Base-by-base conservation (phyloP, 2,797 vertebrate genomes). In the Enteromius unitaeniatus region DNA sequence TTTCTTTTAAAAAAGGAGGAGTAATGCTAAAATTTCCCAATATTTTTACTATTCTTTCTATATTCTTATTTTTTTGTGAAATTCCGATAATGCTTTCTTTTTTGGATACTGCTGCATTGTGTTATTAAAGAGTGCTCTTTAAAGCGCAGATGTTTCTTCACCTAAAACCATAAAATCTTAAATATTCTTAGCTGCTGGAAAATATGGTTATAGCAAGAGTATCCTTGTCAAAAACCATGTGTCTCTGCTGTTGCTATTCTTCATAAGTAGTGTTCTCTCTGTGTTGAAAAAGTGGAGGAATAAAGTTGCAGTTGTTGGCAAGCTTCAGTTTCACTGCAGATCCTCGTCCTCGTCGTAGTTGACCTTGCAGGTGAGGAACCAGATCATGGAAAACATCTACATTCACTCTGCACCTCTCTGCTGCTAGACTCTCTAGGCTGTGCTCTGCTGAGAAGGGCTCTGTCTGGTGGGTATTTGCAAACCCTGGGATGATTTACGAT, bases 311-410 rank as follows among this genome's bases (percentile, higher is more conserved):
- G 47, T 60, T 82, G 70, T 77, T 76, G 75, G 79, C 74, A 76
- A 85, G 69, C 79, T 81, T 83, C 51, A 83, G 58, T 78, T 74
- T 76, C 79, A 76, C 67, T 79, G 60, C 83, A 83, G 81, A 77
- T 75, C 81, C 76, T 69, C 78, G 28, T 77, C 64, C 79, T 68
- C 62, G 67, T 81, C 55, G 42, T 34, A 73, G 69, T 31, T 85
- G 81, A 87, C 87, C 87, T 88, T 87, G 84, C 84, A 86, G 79
- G 82, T 84, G 81, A 85, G 78, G 67, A 74, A 68, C 51, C 49
- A 78, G 73, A 83, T 83, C 82, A 78, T 70, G 42, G 37, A 78
- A 47, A 19, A 28, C 82, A 70, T 84, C 65, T 78, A 62, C 28
- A 84, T 78, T 78, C 75, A 49, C 53, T 40, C 14, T 23, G 64